Evolutionary conservation across 2,888 invertebrate genomes (phyloP).

Genomic region (Luperina testacea): DNA sequence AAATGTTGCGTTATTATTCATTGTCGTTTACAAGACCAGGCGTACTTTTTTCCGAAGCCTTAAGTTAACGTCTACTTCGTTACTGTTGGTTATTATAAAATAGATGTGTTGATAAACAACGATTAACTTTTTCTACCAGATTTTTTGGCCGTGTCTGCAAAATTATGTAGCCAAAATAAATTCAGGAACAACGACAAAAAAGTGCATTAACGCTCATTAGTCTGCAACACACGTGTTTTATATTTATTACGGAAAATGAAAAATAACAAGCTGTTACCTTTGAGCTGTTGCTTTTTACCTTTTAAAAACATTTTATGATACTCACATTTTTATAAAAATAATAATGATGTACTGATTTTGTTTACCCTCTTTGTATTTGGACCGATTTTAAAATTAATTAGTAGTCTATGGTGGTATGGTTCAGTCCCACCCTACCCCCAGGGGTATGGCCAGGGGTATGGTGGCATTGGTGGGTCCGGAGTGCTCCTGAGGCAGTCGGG

Average conservation of each 20-base stretch:
- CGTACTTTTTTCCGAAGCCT: not conserved
- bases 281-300: not conserved
- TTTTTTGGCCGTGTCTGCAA: not conserved
- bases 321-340: not conserved
- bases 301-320: slow-evolving; percentile 30
- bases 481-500: not conserved
- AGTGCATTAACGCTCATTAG: slow-evolving; percentile 44
- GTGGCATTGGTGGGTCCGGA: too few species aligned
- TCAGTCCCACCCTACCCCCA: too few species aligned
- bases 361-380: not conserved
- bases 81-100: not conserved
- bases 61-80: not conserved
- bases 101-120: not conserved
- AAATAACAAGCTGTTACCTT: slow-evolving; percentile 41
- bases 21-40: not conserved
- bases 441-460: too few species aligned
- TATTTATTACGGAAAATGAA: slow-evolving; percentile 25
- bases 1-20: slow-evolving; percentile 17
- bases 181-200: slow-evolving; percentile 12
- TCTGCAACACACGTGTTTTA: slow-evolving; percentile 21
- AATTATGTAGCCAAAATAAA: not conserved
- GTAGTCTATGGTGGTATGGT: too few species aligned
- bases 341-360: not conserved
- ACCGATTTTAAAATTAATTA: too few species aligned
- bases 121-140: not conserved